Evolutionary conservation across 2,888 invertebrate species (phyloP), one percentile per base, ranked within the genome.

Genomic region (Tridacna crocea): DNA sequence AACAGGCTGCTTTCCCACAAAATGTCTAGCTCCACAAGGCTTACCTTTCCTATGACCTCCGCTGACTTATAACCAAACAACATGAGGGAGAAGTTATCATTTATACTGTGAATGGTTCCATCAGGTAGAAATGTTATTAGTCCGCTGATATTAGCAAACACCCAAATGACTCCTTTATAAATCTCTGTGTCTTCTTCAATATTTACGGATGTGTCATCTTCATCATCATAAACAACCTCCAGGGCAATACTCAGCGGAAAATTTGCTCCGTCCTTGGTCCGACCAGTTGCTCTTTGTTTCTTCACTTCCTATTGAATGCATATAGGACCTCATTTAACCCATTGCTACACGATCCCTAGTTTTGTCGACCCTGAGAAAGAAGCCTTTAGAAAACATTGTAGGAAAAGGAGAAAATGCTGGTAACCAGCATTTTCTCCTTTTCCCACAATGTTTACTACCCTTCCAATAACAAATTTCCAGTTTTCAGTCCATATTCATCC

Each of bases 251-350:
- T 94, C 17, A 96, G 94, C 0, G 96, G 96, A 89, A 96, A 96
- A 22, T 95, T 95, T 0, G 95, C 95, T 0, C 96, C 96, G 81
- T 96, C 96, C 87, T 95, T 93, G 0, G 96, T 96, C 85, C 96
- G 94, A 93, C 96, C 96, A 78, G 96, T 96, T n/a, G 96, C 96
- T 88, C 96, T 95, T 92, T 96, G 96, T 87, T 96, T 96, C 22
- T 95, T 95, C 1, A 96, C 92, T 68, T 95, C 92, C 94, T 94
- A 80, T 11, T n/a, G n/a, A 17, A 58, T 27, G 58, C 17, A 51
- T 51, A 51, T 51, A 51, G 11, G 11, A 11, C 51, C 15, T 13
- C 15, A 13, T 51, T 51, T 51, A 51, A 51, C 51, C 51, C 51
- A n/a, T n/a, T n/a, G n/a, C n/a, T n/a, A n/a, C n/a, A n/a, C n/a